Conservation (phyloP, 2,113 vertebrate species). For the Xiphophorus hellerii region DNA sequence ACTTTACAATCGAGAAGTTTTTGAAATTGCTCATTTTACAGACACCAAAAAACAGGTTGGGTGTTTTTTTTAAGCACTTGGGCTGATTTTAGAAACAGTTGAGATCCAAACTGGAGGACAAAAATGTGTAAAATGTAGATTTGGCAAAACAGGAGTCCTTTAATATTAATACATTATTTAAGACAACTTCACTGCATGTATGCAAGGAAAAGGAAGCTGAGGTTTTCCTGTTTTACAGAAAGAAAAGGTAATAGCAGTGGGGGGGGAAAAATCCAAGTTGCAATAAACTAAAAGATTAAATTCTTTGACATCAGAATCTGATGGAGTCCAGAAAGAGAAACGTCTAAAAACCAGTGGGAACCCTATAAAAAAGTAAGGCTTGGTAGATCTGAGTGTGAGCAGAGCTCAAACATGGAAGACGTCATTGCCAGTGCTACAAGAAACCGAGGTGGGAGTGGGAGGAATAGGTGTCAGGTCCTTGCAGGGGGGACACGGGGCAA, state of each 20-base stretch:
- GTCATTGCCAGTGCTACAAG: slow-evolving; percentile 53
- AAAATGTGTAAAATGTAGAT: too few relatives aligned
- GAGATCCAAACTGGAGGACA: too few relatives aligned
- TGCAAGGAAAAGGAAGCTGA: neutral
- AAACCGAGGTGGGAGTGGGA: slow-evolving; percentile 54
- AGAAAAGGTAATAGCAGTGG: neutral
- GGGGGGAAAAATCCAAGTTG: neutral
- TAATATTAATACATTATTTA: neutral
- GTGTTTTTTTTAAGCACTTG: too few relatives aligned
- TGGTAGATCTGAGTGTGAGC: slow-evolving; percentile 63
- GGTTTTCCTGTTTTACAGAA: neutral
- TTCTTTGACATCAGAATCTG: neutral
- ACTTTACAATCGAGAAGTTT: too few relatives aligned
- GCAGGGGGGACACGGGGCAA: slow-evolving; percentile 63
- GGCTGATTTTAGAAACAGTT: too few relatives aligned
- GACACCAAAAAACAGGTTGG: too few relatives aligned
- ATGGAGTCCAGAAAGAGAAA: neutral
- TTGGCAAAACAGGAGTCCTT: too few relatives aligned
- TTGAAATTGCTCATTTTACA: too few relatives aligned
- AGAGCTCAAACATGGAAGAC: slow-evolving; percentile 59
- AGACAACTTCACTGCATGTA: neutral
- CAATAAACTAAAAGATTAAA: slow-evolving; percentile 6
- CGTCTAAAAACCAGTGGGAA: slow-evolving; percentile 65
- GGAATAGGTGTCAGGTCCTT: slow-evolving; percentile 53
- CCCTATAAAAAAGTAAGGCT: slow-evolving; percentile 56